Evolutionary conservation across 2,888 invertebrate genomes (phyloP).

Genomic region (Theristus sp.): DNA sequence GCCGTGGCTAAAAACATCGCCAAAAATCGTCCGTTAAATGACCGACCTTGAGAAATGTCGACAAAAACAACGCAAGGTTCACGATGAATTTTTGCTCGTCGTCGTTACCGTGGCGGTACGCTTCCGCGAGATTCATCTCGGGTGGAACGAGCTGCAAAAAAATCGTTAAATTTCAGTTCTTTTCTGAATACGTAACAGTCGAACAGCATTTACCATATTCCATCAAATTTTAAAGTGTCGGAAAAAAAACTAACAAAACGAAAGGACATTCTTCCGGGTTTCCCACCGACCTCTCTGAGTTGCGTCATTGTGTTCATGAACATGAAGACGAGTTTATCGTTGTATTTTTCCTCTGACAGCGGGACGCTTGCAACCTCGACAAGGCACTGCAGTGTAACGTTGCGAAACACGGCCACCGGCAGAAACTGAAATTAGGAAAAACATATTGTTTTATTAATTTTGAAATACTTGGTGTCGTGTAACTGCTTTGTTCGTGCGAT

Average conservation of each 20-base stretch:
- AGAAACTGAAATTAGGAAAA: conserved; percentile 50
- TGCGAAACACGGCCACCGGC: conserved; percentile 88
- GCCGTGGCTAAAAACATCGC: too few relatives aligned
- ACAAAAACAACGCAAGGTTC: conserved; percentile 86
- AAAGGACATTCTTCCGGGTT: conserved; percentile 6
- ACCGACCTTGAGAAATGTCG: conserved; percentile 87
- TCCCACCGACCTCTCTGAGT: conserved; percentile 45
- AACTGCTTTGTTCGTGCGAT: too few relatives aligned
- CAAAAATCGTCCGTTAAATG: too few relatives aligned
- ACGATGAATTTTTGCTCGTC: conserved; percentile 98
- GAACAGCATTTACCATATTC: too few relatives aligned
- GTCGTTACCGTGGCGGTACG: conserved; percentile 78
- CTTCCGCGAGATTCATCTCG: conserved; percentile 67
- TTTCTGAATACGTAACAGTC: too few relatives aligned
- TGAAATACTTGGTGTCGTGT: background rate
- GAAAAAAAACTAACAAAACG: background rate
- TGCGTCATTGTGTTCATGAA: conserved; percentile 81
- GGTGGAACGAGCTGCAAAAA: conserved; percentile 54
- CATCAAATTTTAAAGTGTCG: background rate
- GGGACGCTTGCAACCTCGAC: conserved; percentile 61
- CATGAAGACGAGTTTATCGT: conserved; percentile 70
- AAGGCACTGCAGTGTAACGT: conserved; percentile 89
- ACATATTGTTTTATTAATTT: background rate
- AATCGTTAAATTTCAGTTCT: too few relatives aligned
- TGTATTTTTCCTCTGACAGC: conserved; percentile 47